Conservation (phyloP, 2,797 vertebrate genomes). For the Orestias chungarensis region DNA sequence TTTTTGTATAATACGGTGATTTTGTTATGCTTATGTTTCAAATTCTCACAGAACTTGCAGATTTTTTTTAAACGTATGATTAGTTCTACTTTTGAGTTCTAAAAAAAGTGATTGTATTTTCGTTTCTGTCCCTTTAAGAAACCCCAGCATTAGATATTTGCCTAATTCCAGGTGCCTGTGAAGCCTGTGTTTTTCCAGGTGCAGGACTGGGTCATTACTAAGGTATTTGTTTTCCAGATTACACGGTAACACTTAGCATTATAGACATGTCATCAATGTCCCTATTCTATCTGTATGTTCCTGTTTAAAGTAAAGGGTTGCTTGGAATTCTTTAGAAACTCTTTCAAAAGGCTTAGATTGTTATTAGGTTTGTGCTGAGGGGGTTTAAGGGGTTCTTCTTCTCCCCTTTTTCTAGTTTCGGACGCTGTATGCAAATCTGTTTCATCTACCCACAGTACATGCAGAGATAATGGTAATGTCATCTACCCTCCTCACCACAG, state of each 20-base stretch:
- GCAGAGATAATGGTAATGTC: slow-evolving; percentile 55
- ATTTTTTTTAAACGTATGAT: slow-evolving; percentile 1
- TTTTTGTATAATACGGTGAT: slow-evolving; percentile 1
- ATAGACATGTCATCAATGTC: slow-evolving; percentile 70
- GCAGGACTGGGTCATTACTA: slow-evolving; percentile 77
- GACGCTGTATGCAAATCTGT: slow-evolving; percentile 47
- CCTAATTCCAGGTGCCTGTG: slow-evolving; percentile 80
- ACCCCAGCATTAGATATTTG: slow-evolving; percentile 67
- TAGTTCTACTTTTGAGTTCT: slow-evolving; percentile 29
- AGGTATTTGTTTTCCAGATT: slow-evolving; percentile 85
- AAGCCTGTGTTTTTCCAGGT: slow-evolving; percentile 83
- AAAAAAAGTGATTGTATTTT: slow-evolving; percentile 19
- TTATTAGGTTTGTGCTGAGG: background rate
- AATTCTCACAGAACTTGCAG: slow-evolving; percentile 13
- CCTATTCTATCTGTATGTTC: slow-evolving; percentile 53
- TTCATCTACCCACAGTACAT: slow-evolving; percentile 51
- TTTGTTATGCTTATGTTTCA: slow-evolving; percentile 4
- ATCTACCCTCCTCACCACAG: slow-evolving; percentile 31
- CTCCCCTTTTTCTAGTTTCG: slow-evolving; percentile 47
- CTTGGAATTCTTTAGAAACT: slow-evolving; percentile 35
- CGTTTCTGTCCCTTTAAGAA: slow-evolving; percentile 74
- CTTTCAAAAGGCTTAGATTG: slow-evolving; percentile 45
- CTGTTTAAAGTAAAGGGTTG: slow-evolving; percentile 37
- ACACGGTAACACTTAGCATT: slow-evolving; percentile 75
- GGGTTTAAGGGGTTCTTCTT: slow-evolving; percentile 12